Evolutionary conservation across 2,113 vertebrate genomes (phyloP).

Genomic region (Misgurnus anguillicaudatus): DNA sequence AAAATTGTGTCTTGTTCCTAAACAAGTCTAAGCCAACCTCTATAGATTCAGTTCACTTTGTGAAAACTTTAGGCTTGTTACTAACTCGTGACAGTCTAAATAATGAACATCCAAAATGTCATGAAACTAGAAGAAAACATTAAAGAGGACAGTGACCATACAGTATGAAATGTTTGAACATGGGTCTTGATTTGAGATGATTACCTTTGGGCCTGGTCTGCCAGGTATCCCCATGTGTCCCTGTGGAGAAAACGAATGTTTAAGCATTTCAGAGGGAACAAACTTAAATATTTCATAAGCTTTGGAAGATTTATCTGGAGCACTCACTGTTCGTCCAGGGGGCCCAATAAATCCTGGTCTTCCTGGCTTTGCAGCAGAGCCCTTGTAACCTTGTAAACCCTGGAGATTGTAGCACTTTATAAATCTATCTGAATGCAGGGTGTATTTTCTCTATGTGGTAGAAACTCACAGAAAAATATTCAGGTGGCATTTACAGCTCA

Average conservation of each 20-base stretch:
- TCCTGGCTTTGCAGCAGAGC: slow-evolving; percentile 75
- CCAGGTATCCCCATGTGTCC: slow-evolving; percentile 73
- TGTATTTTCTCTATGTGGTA: slow-evolving; percentile 52
- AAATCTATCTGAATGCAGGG: slow-evolving; percentile 50
- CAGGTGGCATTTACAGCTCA: slow-evolving; percentile 15
- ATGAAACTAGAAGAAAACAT: no score
- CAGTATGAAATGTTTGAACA: background rate
- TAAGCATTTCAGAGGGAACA: slow-evolving; percentile 57
- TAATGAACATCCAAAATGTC: no score
- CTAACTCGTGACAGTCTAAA: no score
- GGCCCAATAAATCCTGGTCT: slow-evolving; percentile 76
- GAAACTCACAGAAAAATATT: slow-evolving; percentile 53
- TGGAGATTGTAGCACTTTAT: slow-evolving; percentile 65
- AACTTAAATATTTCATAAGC: slow-evolving; percentile 53
- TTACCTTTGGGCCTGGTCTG: slow-evolving; percentile 72
- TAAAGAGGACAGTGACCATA: background rate
- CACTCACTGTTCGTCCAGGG: slow-evolving; percentile 71
- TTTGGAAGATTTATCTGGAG: slow-evolving; percentile 55
- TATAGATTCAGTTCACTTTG: no score
- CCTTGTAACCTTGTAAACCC: slow-evolving; percentile 74
- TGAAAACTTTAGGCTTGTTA: no score
- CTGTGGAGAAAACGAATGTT: slow-evolving; percentile 66
- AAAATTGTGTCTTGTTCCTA: no score
- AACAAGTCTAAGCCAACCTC: no score
- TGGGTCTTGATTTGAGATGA: slow-evolving; percentile 36